These are phyloP conservation scores for Nycticorax nycticorax DNA, from an alignment of 2,113 vertebrate species.

Conservation along the genomic window DNA sequence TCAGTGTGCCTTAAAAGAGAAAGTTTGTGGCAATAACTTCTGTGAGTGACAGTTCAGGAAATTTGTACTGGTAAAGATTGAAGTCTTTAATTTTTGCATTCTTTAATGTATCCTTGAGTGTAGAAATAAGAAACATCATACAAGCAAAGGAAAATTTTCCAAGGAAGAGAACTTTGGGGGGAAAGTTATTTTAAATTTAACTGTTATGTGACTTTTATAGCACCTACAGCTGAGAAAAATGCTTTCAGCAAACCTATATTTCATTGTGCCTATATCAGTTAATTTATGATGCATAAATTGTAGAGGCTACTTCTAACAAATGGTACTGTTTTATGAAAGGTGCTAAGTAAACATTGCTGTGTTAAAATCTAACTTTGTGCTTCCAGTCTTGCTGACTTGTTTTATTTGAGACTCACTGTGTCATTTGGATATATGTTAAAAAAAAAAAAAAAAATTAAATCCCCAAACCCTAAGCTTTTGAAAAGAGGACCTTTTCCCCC, in stretches of 20 bases:
- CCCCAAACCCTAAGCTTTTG: not conserved
- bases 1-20: not conserved
- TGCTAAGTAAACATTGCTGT: not conserved
- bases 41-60: constrained; percentile 2
- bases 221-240: not conserved
- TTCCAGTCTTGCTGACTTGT: not conserved
- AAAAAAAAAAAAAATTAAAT: not conserved
- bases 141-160: not conserved
- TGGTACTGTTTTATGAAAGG: not conserved
- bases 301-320: not conserved
- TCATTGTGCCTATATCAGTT: not conserved
- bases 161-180: not conserved
- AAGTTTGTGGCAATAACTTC: not conserved
- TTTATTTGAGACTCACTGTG: not conserved
- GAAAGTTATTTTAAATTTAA: not conserved
- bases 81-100: constrained; percentile 19
- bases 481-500: constrained; percentile 29
- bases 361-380: not conserved
- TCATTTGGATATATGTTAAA: not conserved
- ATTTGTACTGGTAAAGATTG: not conserved
- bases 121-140: not conserved
- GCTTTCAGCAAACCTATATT: not conserved
- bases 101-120: not conserved
- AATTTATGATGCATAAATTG: not conserved
- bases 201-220: not conserved